Evolutionary conservation across 2,888 invertebrate species (phyloP), one percentile per base, ranked within the genome.

Genomic region (Cosmorhoe ocellata): DNA sequence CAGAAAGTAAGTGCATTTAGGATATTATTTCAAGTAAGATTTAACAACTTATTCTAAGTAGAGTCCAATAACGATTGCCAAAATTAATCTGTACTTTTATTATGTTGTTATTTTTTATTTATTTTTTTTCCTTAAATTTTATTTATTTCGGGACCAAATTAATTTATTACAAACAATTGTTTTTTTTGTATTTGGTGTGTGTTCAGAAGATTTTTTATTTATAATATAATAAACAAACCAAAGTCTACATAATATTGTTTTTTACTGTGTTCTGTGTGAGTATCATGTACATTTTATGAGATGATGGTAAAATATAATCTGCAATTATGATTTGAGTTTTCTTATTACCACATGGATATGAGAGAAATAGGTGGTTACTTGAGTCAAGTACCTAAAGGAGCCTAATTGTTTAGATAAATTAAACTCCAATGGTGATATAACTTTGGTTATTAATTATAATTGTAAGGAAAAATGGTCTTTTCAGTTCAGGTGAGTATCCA

Each of bases 61-160:
- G 80, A 82, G 83, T 82, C 79, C 85, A 83, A 79, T 79, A 82
- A 84, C 81, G 66, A 81, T 90, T 89, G 88, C 89, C 90, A 89
- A 89, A 90, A 88, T 89, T 86, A 74, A 84, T 80, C 85, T 86
- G 82, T 87, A 84, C 79, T 85, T 84, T 80, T 80, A 73, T 79
- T 84, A 81, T 84, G 80, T 87, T 86, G 79, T 76, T 84, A 84
- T 79, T 76, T 74, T 81, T 81, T 76, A 71, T 51, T 53, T 72
- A 74, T 80, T 79, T 76, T 80, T 81, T 80, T 81, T 77, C 74
- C 68, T 84, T 84, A 84, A 81, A 82, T 83, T 84, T 82, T 87
- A 88, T 88, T 89, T 88, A 89, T 90, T 88, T 89, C 78, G 90
- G 89, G 90, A 91, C 86, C 87, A 91, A 91, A 90, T 87, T 87